These are phyloP conservation scores for Cervus canadensis DNA, from an alignment of 2,113 vertebrate genomes.

Conservation along the genomic window DNA sequence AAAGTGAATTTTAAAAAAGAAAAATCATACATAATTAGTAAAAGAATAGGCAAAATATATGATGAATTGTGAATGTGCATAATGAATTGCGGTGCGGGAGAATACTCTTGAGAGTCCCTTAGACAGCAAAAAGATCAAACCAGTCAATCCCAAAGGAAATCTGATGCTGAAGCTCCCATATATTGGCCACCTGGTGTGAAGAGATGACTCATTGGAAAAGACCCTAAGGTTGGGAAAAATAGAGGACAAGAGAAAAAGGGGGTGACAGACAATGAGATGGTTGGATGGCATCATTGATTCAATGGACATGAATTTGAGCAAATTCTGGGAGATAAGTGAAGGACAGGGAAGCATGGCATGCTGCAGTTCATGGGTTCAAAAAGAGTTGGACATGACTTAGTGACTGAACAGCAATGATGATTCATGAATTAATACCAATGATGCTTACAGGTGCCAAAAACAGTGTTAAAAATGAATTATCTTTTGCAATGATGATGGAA, in stretches of 20 bases:
- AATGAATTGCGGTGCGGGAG: neutral
- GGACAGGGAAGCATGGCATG: neutral
- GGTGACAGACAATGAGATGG: neutral
- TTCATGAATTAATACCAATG: neutral
- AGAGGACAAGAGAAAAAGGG: neutral
- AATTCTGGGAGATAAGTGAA: accelerated
- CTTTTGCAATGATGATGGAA: neutral
- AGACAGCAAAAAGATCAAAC: neutral
- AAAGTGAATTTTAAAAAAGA: neutral
- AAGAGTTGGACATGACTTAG: neutral
- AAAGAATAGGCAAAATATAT: neutral
- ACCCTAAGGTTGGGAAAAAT: neutral
- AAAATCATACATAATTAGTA: neutral
- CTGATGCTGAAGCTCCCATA: neutral
- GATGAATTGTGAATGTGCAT: neutral
- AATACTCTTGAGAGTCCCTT: neutral
- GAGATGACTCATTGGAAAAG: neutral
- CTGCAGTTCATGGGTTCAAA: neutral
- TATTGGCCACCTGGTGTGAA: neutral
- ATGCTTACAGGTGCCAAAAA: neutral
- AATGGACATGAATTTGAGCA: neutral
- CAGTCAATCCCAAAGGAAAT: neutral
- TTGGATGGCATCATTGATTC: neutral
- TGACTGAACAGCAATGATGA: neutral
- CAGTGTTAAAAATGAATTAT: neutral